These are phyloP conservation scores for Laspeyria flexula DNA, from an alignment of 2,888 invertebrate genomes.

Conservation along the genomic window DNA sequence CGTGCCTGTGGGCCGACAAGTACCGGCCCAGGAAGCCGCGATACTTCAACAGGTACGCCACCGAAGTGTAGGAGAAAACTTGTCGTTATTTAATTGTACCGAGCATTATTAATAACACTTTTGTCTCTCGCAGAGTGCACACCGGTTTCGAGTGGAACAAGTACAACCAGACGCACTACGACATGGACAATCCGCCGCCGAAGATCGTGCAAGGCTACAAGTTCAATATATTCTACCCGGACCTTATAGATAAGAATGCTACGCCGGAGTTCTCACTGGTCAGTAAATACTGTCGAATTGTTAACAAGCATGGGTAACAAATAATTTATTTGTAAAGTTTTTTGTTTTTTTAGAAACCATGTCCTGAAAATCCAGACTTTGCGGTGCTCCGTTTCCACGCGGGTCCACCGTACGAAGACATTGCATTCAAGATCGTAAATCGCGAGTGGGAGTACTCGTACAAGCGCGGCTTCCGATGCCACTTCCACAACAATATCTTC, in stretches of 20 bases:
- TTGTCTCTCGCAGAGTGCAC: slow-evolving; percentile 88
- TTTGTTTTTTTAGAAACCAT: slow-evolving; percentile 94
- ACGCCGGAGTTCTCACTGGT: slow-evolving; percentile 98
- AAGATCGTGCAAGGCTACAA: slow-evolving; percentile 99
- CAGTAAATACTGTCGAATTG: slow-evolving; percentile 44
- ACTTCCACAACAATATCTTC: slow-evolving; percentile 99
- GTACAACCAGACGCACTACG: slow-evolving; percentile 99
- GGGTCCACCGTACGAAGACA: slow-evolving; percentile 99
- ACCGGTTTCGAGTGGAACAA: slow-evolving; percentile 99
- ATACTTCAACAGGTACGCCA: slow-evolving; percentile 93
- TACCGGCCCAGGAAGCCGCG: slow-evolving; percentile 98
- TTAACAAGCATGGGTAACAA: no score
- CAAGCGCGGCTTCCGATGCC: slow-evolving; percentile 98
- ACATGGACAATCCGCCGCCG: slow-evolving; percentile 99
- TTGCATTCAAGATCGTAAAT: slow-evolving; percentile 99
- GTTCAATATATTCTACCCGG: slow-evolving; percentile 99
- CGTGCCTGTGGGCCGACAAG: slow-evolving; percentile 98
- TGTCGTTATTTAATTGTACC: no score
- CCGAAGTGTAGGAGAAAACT: no score
- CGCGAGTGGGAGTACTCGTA: slow-evolving; percentile 99
- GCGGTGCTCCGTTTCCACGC: slow-evolving; percentile 97
- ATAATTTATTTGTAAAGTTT: not conserved
- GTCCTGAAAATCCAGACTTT: slow-evolving; percentile 97
- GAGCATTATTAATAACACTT: no score
- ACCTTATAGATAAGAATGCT: slow-evolving; percentile 96